Evolutionary conservation across 64 coral and sea anemone species (phyloP), one percentile per base, ranked within the genome.

Genomic region (Catalaphyllia jardinei): DNA sequence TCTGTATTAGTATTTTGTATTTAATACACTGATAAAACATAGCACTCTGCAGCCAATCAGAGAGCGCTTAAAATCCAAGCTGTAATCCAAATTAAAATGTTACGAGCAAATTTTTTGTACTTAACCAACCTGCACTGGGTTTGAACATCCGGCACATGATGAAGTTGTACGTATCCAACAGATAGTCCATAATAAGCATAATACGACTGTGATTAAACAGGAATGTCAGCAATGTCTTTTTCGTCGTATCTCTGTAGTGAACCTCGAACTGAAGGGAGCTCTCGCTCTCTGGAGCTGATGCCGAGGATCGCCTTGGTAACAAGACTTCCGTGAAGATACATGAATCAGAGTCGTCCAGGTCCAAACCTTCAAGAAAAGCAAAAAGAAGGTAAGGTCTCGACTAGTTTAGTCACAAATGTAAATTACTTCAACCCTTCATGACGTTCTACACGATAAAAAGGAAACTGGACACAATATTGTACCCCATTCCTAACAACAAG

Each of bases 201-300:
- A 98, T 98, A 30, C 96, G 96, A 65, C 96, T 98, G 83, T 95
- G 88, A 52, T 95, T 95, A 59, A 95, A 89, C 5, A 98, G 85
- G 57, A 95, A 93, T 0, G 96, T 98, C 61, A 98, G 60, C 33
- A 92, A 73, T 20, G 93, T 98, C 31, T 79, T 95, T 31, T 61
- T 95, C 0, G 86, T 78, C 46, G 87, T 98, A 22, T 98, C 96
- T 22, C 91, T 77, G 76, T 95, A 98, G 85, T 98, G 96, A n/a
- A 98, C 96, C 52, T 98, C 96, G 76, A 98, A 98, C 88, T 98
- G 96, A 30, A 92, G 72, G 17, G 77, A 83, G 27, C 90, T 15
- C 29, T 93, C 75, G 22, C 54, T 71, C 29, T 91, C 88, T 22
- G 59, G 65, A 16, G 71, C 63, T 65, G 93, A 94, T n/a, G 77